Conservation (phyloP, 2,797 vertebrate species). For the Lates japonicus region DNA sequence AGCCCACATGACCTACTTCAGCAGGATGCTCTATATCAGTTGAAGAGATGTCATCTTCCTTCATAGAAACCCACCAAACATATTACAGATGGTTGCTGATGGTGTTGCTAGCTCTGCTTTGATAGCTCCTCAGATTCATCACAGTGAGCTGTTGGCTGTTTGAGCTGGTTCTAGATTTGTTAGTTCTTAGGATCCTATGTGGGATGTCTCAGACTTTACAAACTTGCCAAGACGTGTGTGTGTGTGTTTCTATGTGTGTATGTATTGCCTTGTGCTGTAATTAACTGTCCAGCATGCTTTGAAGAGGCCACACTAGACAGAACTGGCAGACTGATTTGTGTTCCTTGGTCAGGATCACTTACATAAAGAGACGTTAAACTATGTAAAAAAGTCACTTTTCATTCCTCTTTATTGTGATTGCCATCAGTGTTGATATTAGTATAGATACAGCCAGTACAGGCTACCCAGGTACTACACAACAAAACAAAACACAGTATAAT, state of each 20-base stretch:
- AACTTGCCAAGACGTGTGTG: constrained; percentile 26
- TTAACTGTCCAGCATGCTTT: constrained; percentile 57
- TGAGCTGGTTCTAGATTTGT: constrained; percentile 58
- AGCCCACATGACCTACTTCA: constrained; percentile 44
- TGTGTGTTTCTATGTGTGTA: constrained; percentile 9
- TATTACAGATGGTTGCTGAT: constrained; percentile 26
- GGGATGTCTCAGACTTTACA: constrained; percentile 53
- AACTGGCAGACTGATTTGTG: constrained; percentile 22
- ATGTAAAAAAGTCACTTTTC: constrained; percentile 2
- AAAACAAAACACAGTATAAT: no score
- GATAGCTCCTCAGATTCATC: constrained; percentile 43
- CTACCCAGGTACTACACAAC: neutral
- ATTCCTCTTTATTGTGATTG: neutral
- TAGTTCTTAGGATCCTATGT: constrained; percentile 21
- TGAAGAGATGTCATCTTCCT: constrained; percentile 23
- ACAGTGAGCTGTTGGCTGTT: constrained; percentile 37
- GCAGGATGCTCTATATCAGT: constrained; percentile 32
- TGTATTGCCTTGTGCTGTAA: constrained; percentile 38
- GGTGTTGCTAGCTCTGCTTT: constrained; percentile 17
- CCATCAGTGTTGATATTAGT: neutral
- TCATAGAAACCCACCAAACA: constrained; percentile 53
- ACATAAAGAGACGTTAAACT: constrained; percentile 6
- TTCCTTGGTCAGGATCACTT: constrained; percentile 19
- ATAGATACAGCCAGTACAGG: neutral
- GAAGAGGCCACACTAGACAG: constrained; percentile 43